phyloP scores from a whole-genome alignment of 2,113 vertebrate species.

The Saguinus imperator region DNA sequence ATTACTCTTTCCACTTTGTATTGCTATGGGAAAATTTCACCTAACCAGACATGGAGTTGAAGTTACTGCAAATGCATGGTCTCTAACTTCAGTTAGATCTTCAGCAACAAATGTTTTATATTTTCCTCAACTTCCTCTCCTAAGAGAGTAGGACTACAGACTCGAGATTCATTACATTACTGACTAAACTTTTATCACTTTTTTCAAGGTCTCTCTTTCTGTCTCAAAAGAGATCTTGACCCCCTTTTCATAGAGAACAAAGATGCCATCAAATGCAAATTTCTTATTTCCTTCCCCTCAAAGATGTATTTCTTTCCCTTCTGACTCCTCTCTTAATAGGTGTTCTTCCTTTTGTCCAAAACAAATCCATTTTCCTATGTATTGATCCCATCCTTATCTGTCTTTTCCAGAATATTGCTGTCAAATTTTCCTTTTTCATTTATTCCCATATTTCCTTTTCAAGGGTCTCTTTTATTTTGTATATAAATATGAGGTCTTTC shows the following conservation, averaged over 20 bases:
- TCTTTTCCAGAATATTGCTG: not conserved
- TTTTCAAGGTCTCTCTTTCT: not conserved
- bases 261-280: not conserved
- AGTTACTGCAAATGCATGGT: not conserved
- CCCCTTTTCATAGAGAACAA: not conserved
- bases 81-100: not conserved
- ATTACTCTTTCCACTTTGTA: not conserved
- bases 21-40: constrained; percentile 1
- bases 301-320: not conserved
- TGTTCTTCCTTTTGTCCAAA: not conserved
- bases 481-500: not conserved
- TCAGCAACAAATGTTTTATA: not conserved
- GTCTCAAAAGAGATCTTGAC: not conserved
- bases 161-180: not conserved
- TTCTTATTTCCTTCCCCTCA: not conserved
- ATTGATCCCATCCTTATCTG: not conserved
- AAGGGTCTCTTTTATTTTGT: not conserved
- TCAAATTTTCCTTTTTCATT: not conserved
- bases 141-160: not conserved
- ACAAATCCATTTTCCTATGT: not conserved
- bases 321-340: not conserved
- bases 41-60: not conserved
- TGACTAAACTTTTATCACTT: not conserved
- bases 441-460: constrained; percentile 10
- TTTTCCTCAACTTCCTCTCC: not conserved